Conservation (phyloP, 2,797 vertebrate genomes). For the Hippoglossus hippoglossus region DNA sequence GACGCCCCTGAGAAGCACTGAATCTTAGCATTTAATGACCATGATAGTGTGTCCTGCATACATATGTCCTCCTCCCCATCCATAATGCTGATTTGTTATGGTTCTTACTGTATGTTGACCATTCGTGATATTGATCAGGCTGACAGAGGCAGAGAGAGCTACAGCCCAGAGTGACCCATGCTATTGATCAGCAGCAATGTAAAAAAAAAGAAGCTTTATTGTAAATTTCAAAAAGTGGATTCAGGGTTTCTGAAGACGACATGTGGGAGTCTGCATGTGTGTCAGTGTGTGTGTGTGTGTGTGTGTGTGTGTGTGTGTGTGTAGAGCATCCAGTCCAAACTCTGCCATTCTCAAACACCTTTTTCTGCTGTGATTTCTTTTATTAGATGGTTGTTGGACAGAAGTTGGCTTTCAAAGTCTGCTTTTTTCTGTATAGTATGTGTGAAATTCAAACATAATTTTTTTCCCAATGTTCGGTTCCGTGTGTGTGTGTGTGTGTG, state of each 20-base stretch:
- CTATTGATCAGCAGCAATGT: slow-evolving; percentile 53
- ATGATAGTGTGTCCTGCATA: slow-evolving; percentile 8
- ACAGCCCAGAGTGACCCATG: background rate
- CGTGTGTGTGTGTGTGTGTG: background rate
- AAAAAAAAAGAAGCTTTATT: slow-evolving; percentile 31
- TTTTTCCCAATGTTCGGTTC: slow-evolving; percentile 1
- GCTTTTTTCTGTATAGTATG: background rate
- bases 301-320: background rate
- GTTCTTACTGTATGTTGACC: slow-evolving; percentile 41
- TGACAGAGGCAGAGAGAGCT: slow-evolving; percentile 30
- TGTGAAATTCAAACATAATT: slow-evolving; percentile 6
- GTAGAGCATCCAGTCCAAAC: too few relatives aligned
- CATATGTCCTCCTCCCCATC: background rate
- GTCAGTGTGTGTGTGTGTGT: background rate
- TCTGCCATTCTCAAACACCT: background rate
- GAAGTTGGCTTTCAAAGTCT: slow-evolving; percentile 1
- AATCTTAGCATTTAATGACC: slow-evolving; percentile 25
- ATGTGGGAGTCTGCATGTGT: slow-evolving; percentile 3
- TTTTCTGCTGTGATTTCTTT: background rate
- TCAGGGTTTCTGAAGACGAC: slow-evolving; percentile 22
- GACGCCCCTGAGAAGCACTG: background rate
- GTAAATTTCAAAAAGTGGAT: slow-evolving; percentile 50
- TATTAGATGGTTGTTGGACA: background rate
- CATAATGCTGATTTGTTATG: slow-evolving; percentile 21
- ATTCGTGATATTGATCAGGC: slow-evolving; percentile 53